Percentiles rank a stretch among this genome's conserved stretches.
phyloP scores from a whole-genome alignment of 2,888 invertebrate genomes.

The Volucella inanis region DNA sequence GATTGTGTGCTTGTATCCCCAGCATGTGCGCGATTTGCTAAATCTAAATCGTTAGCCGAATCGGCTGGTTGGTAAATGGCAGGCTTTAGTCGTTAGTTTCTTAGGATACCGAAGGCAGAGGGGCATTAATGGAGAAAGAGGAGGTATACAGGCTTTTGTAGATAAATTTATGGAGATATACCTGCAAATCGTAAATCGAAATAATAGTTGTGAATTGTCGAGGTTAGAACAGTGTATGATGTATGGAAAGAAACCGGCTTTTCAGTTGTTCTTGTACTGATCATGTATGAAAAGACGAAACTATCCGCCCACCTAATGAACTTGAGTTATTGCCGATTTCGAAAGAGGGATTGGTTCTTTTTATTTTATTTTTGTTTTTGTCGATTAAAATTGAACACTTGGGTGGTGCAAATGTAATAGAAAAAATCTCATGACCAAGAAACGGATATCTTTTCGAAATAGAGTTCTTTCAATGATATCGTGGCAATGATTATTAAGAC shows the following conservation, averaged over 20 bases:
- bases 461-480: too few relatives aligned
- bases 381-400: conserved; percentile 42
- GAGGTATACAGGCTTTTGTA: too few relatives aligned
- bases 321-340: conserved; percentile 64
- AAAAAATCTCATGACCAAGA: neutral
- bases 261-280: conserved; percentile 33
- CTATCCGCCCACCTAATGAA: conserved; percentile 69
- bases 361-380: conserved; percentile 1
- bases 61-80: conserved; percentile 59
- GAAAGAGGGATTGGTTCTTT: conserved; percentile 11
- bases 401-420: conserved; percentile 14
- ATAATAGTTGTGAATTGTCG: conserved; percentile 48
- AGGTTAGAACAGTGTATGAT: conserved; percentile 18
- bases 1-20: conserved; percentile 30
- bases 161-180: conserved; percentile 13
- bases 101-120: conserved; percentile 15
- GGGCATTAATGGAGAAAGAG: neutral
- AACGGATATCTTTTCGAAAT: too few relatives aligned
- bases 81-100: conserved; percentile 58
- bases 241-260: conserved; percentile 52
- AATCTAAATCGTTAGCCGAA: conserved; percentile 58
- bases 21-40: conserved; percentile 42
- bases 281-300: conserved; percentile 44
- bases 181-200: conserved; percentile 39
- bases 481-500: too few relatives aligned